Evolutionary conservation across 2,797 vertebrate species (phyloP).

Genomic region (Oreonectes daqikongensis): DNA sequence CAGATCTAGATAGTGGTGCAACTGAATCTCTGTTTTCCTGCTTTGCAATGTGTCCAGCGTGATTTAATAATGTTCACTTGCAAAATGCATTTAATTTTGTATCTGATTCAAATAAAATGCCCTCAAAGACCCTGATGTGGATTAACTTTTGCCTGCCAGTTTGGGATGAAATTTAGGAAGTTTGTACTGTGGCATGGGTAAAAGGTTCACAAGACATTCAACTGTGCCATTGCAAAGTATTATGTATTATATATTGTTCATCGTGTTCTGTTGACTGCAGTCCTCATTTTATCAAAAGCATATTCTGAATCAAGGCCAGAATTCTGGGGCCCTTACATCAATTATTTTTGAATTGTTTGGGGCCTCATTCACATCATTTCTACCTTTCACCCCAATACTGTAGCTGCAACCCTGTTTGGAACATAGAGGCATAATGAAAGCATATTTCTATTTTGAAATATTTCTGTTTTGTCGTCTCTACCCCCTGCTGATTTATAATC

Average conservation of each 20-base stretch:
- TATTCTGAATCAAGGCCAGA: constrained; percentile 6
- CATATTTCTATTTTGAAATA: not conserved
- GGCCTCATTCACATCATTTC: not conserved
- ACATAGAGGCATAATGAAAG: not conserved
- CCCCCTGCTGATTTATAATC: not conserved
- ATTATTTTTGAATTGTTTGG: not conserved
- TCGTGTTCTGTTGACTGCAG: not conserved
- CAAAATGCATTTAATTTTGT: constrained; percentile 33
- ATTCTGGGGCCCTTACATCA: not conserved
- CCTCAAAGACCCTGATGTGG: not conserved
- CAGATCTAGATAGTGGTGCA: constrained; percentile 43
- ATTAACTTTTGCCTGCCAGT: not conserved
- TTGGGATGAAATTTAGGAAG: constrained; percentile 6
- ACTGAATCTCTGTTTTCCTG: constrained; percentile 15
- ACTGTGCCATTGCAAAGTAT: not conserved
- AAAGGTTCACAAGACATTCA: constrained; percentile 19
- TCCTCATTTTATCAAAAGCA: constrained; percentile 14
- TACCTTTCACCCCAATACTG: not conserved
- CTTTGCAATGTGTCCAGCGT: constrained; percentile 25
- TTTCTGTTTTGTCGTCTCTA: not conserved
- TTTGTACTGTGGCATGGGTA: not conserved
- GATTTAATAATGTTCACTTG: constrained; percentile 17
- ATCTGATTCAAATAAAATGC: constrained; percentile 7
- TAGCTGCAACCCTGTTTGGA: not conserved
- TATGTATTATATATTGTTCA: not conserved